Evolutionary conservation across 2,888 invertebrate species (phyloP), one percentile per base, ranked within the genome.

Genomic region (Caenorhabditis sp.): DNA sequence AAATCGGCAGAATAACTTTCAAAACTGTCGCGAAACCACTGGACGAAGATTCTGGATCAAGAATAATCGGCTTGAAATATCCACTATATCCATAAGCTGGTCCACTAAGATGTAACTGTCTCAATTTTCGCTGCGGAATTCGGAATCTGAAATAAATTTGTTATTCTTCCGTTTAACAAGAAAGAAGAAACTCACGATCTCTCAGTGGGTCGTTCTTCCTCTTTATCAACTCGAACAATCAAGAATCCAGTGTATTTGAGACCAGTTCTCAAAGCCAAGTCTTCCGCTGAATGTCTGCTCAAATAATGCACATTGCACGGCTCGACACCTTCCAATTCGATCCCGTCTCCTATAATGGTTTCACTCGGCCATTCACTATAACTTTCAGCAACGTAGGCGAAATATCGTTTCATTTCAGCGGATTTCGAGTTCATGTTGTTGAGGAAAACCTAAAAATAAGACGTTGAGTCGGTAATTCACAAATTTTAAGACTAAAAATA

Each of bases 301-400:
- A 85, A 66, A 67, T 87, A 84, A 65, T 70, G 78, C 7, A 84
- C 80, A 72, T 80, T 85, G 67, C 87, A 87, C 5, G 78, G 79
- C n/a, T 74, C 75, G 54, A 78, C 61, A 14, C 76, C 82, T 10
- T 66, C 66, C 7, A 78, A 54, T 23, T 71, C 65, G 5, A 67
- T 62, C 20, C 81, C 81, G 61, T 87, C 87, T 20, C 87, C 87
- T n/a, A 87, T 76, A 5, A 81, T 71, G 12, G 87, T 88, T 52
- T 76, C 75, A 20, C 12, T 26, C 26, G 87, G 87, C 10, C 81
- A 78, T 20, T 80, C 70, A 25, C 68, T 63, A 67, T 87, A 87
- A n/a, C 83, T 83, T 62, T 87, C 87, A 8, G 87, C 87, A 31
- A 87, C 83, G 74, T 87, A 87, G 21, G 87, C 87, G 54, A 85